phyloP scores from a whole-genome alignment of 2,113 vertebrate genomes.

The Phycodurus eques region DNA sequence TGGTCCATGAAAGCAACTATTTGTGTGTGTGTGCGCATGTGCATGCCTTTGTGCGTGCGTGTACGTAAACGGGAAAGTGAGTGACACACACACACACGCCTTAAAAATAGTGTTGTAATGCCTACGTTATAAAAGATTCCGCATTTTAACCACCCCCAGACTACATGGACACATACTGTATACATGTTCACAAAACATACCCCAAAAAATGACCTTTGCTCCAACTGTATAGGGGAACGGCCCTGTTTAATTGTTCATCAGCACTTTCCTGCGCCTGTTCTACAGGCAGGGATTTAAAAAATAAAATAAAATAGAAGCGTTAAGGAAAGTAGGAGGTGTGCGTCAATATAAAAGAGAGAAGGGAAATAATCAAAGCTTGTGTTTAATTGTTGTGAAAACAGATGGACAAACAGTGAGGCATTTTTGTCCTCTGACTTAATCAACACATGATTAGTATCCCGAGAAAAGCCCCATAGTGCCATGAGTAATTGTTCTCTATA shows the following conservation, averaged over 20 bases:
- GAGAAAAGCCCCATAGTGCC: conserved; percentile 44
- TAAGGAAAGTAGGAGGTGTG: conserved; percentile 30
- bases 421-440: conserved; percentile 61
- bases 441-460: conserved; percentile 53
- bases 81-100: too few relatives aligned
- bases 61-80: too few relatives aligned
- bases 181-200: too few relatives aligned
- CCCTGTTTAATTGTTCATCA: conserved; percentile 69
- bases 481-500: conserved; percentile 57
- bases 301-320: conserved; percentile 21
- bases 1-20: too few relatives aligned
- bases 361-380: conserved; percentile 28
- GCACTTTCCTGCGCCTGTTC: conserved; percentile 60
- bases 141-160: too few relatives aligned
- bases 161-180: too few relatives aligned
- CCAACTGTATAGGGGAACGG: too few relatives aligned
- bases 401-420: conserved; percentile 63
- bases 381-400: conserved; percentile 56
- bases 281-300: conserved; percentile 59
- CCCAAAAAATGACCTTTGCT: too few relatives aligned
- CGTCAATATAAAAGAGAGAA: conserved; percentile 4
- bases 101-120: too few relatives aligned
- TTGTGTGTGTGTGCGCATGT: too few relatives aligned
- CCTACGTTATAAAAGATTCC: too few relatives aligned
- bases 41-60: too few relatives aligned